A percentile compares a stretch with the other conserved stretches of the same genome.
Conservation (phyloP, 2,113 vertebrate genomes). For the Sinocyclocheilus maitianheensis region DNA sequence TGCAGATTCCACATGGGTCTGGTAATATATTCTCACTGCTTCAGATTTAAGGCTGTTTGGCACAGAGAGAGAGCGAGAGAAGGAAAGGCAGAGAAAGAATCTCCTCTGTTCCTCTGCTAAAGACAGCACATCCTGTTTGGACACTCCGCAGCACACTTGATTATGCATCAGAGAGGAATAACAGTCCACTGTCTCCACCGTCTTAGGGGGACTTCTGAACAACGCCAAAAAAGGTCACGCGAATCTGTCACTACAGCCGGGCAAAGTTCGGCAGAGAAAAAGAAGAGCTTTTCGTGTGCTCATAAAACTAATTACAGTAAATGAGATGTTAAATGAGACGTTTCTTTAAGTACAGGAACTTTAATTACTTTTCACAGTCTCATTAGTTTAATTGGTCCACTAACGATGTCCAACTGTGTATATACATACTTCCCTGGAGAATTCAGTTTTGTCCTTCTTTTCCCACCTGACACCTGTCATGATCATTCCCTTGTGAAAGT, state of each 20-base stretch:
- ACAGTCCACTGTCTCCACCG: background rate
- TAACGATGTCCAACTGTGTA: background rate
- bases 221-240: conserved; percentile 47
- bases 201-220: background rate
- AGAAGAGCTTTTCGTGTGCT: background rate
- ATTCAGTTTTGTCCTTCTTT: background rate
- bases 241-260: background rate
- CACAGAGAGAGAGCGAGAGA: background rate
- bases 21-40: background rate
- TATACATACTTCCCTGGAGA: background rate
- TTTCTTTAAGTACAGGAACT: background rate
- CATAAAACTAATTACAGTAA: background rate
- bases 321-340: background rate
- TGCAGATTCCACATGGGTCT: background rate
- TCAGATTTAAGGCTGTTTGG: background rate
- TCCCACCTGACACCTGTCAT: background rate
- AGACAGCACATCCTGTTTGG: conserved; percentile 47
- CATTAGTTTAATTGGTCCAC: background rate
- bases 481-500: background rate
- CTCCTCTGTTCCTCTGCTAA: conserved; percentile 20
- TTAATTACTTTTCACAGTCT: background rate
- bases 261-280: background rate
- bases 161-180: conserved; percentile 43
- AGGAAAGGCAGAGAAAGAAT: background rate
- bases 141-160: conserved; percentile 5